Evolutionary conservation across 2,113 vertebrate genomes (phyloP).

Genomic region (Indri indri): DNA sequence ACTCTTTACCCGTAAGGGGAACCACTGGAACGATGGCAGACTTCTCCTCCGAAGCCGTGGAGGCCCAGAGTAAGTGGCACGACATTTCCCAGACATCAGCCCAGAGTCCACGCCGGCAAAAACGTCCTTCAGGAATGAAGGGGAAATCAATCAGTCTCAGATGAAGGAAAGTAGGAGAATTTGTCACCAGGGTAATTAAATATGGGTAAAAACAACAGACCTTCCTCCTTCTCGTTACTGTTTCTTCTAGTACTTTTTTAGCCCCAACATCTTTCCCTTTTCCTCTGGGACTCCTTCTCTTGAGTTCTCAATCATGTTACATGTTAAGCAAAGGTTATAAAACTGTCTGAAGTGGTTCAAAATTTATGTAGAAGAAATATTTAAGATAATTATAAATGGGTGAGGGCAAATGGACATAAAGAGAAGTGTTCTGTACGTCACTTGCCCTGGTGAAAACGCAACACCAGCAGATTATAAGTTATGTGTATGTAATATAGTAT

Average conservation of each 20-base stretch:
- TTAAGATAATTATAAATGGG: background rate
- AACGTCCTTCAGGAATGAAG: background rate
- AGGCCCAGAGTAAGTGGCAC: background rate
- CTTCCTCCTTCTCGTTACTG: background rate
- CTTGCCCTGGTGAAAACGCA: background rate
- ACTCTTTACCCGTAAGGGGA: too few relatives aligned
- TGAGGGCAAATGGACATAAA: background rate
- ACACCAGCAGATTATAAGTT: background rate
- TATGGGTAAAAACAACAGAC: background rate
- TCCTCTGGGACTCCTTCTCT: background rate
- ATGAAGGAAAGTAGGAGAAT: background rate
- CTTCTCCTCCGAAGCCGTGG: background rate
- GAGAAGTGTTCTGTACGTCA: background rate
- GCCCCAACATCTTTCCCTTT: too few relatives aligned
- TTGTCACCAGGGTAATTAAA: background rate
- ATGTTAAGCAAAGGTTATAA: background rate
- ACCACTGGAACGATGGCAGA: too few relatives aligned
- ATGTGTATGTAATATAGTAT: background rate
- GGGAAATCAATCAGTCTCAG: background rate
- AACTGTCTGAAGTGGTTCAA: background rate
- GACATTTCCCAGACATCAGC: background rate
- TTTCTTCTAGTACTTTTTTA: too few relatives aligned
- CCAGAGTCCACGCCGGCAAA: background rate
- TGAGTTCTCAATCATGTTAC: background rate
- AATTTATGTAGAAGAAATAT: background rate